A percentile compares a stretch with the other conserved stretches of the same genome.
These are phyloP conservation scores for Sprattus sprattus DNA, from an alignment of 2,113 vertebrate genomes.

Conservation along the genomic window DNA sequence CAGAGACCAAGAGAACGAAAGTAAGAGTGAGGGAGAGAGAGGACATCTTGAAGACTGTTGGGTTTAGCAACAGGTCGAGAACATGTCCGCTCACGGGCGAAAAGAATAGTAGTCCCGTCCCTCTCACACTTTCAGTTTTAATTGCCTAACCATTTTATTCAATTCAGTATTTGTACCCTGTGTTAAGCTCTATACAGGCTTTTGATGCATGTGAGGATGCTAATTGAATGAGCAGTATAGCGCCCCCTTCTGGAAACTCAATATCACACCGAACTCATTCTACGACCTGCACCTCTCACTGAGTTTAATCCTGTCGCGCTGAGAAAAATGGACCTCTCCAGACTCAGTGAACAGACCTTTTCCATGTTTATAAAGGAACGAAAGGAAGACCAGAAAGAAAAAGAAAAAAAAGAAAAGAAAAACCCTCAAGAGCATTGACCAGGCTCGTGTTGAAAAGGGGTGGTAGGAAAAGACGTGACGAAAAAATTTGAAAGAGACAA, in stretches of 20 bases:
- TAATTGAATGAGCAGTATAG: background rate
- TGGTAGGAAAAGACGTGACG: background rate
- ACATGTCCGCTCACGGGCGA: background rate
- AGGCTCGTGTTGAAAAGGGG: background rate
- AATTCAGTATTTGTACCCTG: too few relatives aligned
- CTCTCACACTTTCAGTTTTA: background rate
- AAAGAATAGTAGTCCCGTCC: background rate
- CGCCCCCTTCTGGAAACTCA: background rate
- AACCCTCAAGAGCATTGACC: conserved; percentile 5
- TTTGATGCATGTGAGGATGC: background rate
- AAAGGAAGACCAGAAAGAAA: background rate
- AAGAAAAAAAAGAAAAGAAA: background rate
- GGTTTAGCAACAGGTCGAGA: background rate
- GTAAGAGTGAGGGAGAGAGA: background rate
- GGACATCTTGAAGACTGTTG: conserved; percentile 5
- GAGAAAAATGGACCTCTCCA: background rate
- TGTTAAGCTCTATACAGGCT: too few relatives aligned
- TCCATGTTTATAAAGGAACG: background rate
- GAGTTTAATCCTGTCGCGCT: background rate
- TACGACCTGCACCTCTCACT: background rate
- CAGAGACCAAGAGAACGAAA: background rate
- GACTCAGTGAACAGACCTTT: background rate
- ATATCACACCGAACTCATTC: background rate
- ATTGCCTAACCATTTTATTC: too few relatives aligned
- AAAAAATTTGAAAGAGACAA: background rate